Evolutionary conservation across 2,113 vertebrate genomes (phyloP).

Genomic region (Lophotis ruficrista): DNA sequence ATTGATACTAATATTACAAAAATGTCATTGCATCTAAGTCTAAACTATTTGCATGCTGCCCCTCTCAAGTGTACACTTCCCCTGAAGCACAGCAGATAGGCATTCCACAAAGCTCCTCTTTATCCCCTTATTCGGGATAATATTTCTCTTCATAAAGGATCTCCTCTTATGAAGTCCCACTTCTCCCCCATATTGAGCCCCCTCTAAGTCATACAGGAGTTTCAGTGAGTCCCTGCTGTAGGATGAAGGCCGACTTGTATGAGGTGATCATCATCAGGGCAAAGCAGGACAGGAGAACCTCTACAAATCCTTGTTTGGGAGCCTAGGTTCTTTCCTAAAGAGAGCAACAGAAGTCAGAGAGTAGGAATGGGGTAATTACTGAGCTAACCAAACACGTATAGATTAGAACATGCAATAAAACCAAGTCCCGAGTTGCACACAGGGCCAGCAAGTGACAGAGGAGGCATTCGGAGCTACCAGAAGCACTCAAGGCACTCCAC

Average conservation of each 20-base stretch:
- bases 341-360: not conserved
- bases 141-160: not conserved
- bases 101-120: not conserved
- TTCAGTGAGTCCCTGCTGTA: not conserved
- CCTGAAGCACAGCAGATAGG: not conserved
- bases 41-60: not conserved
- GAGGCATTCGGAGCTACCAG: not conserved
- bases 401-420: not conserved
- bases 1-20: not conserved
- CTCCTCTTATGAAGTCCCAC: not conserved
- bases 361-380: not conserved
- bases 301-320: not conserved
- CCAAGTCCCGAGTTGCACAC: not conserved
- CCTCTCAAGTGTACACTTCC: not conserved
- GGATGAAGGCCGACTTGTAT: not conserved
- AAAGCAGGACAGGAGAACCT: not conserved
- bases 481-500: not conserved
- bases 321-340: not conserved
- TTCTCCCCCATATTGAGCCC: not conserved
- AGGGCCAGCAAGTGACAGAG: rapidly evolving
- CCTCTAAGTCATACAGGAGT: not conserved
- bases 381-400: not conserved
- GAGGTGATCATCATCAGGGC: not conserved
- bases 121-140: not conserved
- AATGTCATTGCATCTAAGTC: not conserved